Conservation (phyloP, 2,113 vertebrate genomes). For the Sitta europaea region DNA sequence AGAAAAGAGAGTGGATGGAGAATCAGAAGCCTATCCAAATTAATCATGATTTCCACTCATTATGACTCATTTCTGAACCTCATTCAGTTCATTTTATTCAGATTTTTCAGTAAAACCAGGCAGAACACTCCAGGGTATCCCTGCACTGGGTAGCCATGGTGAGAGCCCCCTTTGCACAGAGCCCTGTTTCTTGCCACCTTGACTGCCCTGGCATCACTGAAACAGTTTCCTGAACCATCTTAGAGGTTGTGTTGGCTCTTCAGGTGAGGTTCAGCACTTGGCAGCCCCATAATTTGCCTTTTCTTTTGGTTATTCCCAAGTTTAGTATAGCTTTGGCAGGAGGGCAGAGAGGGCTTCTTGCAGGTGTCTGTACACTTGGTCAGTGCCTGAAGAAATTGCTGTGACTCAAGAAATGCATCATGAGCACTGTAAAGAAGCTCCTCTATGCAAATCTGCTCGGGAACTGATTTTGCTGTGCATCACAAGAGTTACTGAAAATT, state of each 20-base stretch:
- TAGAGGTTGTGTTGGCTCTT: neutral
- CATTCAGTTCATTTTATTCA: neutral
- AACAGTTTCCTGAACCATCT: neutral
- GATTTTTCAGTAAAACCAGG: neutral
- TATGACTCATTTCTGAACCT: neutral
- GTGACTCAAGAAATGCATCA: neutral
- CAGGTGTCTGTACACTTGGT: neutral
- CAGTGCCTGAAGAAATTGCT: neutral
- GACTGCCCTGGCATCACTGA: neutral
- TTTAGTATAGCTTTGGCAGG: neutral
- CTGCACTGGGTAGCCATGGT: neutral
- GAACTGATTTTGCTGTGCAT: neutral
- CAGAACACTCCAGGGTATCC: neutral
- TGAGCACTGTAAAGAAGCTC: neutral
- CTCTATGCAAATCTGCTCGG: neutral
- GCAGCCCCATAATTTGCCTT: fast-evolving
- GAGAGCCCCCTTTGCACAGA: neutral
- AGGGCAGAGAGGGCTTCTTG: neutral
- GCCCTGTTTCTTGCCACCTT: fast-evolving
- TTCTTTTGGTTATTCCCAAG: neutral
- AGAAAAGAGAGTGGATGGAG: neutral
- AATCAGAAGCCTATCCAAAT: neutral
- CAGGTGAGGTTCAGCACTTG: neutral
- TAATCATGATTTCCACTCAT: neutral
- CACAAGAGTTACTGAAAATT: neutral